phyloP scores from a whole-genome alignment of 2,797 vertebrate species.

The Chloroceryle inda region DNA sequence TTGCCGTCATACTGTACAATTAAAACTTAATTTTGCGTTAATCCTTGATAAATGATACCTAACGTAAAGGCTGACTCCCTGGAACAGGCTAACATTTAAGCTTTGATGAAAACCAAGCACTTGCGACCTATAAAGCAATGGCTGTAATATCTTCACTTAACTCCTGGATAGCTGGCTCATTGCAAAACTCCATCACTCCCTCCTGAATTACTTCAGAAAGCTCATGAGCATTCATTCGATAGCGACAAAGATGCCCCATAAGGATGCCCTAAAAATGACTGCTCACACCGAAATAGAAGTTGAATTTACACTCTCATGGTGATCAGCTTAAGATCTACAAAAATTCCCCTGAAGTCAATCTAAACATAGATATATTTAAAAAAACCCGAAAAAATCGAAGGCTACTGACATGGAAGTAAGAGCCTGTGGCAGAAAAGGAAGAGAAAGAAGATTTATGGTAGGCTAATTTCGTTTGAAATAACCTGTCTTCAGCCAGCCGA shows the following conservation, averaged over 20 bases:
- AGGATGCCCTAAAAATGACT: not conserved
- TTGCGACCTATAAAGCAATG: conserved; percentile 1
- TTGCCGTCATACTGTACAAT: conserved; percentile 56
- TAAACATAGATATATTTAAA: not conserved
- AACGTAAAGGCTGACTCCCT: conserved; percentile 26
- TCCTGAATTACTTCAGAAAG: not conserved
- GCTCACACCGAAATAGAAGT: not conserved
- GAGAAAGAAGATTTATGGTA: conserved; percentile 45
- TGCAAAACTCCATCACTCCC: not conserved
- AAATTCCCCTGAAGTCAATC: not conserved
- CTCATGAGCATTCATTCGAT: not conserved
- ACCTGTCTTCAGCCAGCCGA: conserved; percentile 26
- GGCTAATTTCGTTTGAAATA: conserved; percentile 63
- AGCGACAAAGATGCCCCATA: not conserved
- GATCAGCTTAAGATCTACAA: not conserved
- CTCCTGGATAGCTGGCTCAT: not conserved
- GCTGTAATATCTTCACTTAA: conserved; percentile 43
- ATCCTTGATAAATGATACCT: conserved; percentile 48
- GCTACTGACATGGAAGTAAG: not conserved
- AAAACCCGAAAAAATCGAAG: not conserved
- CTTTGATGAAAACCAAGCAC: conserved; percentile 56
- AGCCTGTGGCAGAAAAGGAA: conserved; percentile 42
- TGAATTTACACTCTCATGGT: not conserved
- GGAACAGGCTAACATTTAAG: conserved; percentile 26
- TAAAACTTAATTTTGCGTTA: conserved; percentile 71